Conservation (phyloP, 2,797 vertebrate genomes). For the Coendou prehensilis region DNA sequence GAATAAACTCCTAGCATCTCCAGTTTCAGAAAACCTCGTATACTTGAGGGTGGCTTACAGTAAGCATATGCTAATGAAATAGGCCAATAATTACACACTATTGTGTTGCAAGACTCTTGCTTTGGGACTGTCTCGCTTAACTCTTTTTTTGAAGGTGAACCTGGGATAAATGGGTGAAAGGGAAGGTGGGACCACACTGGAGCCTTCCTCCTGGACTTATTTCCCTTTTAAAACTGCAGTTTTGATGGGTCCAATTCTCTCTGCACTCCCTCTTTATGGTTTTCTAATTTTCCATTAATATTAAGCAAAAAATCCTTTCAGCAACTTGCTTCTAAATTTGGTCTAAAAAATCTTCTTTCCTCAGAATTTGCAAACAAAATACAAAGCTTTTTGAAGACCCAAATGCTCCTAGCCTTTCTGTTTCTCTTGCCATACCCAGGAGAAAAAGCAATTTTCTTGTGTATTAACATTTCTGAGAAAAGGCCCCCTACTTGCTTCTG, state of each 20-base stretch:
- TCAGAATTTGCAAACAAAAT: conserved; percentile 53
- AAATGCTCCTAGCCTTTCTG: neutral
- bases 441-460: conserved; percentile 8
- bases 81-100: neutral
- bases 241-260: neutral
- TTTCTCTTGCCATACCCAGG: neutral
- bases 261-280: neutral
- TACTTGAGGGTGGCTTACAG: neutral
- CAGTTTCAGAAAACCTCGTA: neutral
- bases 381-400: neutral
- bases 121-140: neutral
- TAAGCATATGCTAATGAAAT: neutral
- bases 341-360: conserved; percentile 2
- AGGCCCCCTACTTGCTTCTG: neutral
- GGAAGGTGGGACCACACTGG: neutral
- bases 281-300: conserved; percentile 13
- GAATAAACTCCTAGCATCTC: neutral
- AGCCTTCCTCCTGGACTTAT: neutral
- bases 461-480: conserved; percentile 2
- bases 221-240: neutral
- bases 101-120: neutral
- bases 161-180: neutral
- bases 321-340: conserved; percentile 26
- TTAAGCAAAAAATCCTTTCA: conserved; percentile 2
- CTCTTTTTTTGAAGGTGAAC: neutral